phyloP scores from a whole-genome alignment of 1,140 invertebrate species.

The Tetragonula clypearis region DNA sequence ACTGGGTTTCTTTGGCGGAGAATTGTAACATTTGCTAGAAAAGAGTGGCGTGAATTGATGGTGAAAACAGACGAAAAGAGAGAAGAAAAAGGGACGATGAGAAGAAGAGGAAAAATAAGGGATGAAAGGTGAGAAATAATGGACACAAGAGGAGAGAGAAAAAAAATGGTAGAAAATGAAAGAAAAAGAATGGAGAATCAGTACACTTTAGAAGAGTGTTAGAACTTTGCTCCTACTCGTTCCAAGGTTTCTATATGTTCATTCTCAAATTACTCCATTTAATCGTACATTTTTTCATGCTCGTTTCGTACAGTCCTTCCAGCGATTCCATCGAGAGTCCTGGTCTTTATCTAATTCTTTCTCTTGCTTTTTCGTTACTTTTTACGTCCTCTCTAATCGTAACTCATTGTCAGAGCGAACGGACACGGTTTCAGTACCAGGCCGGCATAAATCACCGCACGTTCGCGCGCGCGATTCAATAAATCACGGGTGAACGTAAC shows the following conservation, averaged over 20 bases:
- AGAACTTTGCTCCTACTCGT: no score
- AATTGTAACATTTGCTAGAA: no score
- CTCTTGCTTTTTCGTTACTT: no score
- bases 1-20: no score
- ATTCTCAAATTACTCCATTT: neutral
- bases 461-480: slow-evolving; percentile 16
- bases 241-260: no score
- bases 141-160: no score
- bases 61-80: neutral
- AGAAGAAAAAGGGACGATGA: no score
- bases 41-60: neutral
- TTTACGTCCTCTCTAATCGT: neutral
- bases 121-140: no score
- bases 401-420: neutral
- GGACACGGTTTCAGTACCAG: neutral
- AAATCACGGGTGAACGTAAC: slow-evolving; percentile 7
- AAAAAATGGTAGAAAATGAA: neutral
- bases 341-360: neutral
- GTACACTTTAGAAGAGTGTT: no score
- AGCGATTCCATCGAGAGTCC: neutral
- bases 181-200: no score
- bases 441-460: neutral
- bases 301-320: neutral
- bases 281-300: neutral
- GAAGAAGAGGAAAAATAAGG: no score